Percentiles rank a stretch among this genome's conserved stretches.
These are phyloP conservation scores for Agelaius tricolor DNA, from an alignment of 2,113 vertebrate genomes.

Conservation along the genomic window DNA sequence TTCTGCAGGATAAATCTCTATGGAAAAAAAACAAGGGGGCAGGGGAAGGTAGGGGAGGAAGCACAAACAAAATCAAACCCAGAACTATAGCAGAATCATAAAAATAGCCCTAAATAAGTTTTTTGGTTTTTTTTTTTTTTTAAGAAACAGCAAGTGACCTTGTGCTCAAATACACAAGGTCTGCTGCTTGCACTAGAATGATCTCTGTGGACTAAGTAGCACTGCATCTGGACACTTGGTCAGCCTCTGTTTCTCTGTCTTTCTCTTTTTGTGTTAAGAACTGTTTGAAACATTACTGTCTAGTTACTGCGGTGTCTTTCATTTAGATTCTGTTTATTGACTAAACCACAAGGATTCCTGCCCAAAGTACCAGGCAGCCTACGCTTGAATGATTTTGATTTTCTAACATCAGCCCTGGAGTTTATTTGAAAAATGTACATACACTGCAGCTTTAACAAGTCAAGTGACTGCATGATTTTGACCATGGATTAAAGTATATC, in stretches of 20 bases:
- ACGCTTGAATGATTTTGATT: conserved; percentile 79
- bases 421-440: conserved; percentile 80
- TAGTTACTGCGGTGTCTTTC: conserved; percentile 78
- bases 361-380: conserved; percentile 76
- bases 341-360: conserved; percentile 79
- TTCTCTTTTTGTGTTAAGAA: conserved; percentile 52
- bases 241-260: not conserved
- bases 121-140: not conserved
- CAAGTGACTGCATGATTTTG: conserved; percentile 76
- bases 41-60: not conserved
- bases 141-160: conserved; percentile 8
- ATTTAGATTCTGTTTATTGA: conserved; percentile 80
- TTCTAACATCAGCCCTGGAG: conserved; percentile 77
- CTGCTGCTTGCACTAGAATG: not conserved
- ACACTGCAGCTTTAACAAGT: conserved; percentile 77
- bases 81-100: not conserved
- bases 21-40: not conserved
- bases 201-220: conserved; percentile 35
- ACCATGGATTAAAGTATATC: conserved; percentile 72
- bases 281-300: conserved; percentile 75
- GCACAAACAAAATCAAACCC: not conserved
- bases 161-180: conserved; percentile 14
- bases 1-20: not conserved
- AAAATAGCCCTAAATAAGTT: not conserved
- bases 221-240: conserved; percentile 48